Evolutionary conservation across 2,113 vertebrate genomes (phyloP), one percentile per base, ranked within the genome.

Genomic region (Aspiorhynchus laticeps): DNA sequence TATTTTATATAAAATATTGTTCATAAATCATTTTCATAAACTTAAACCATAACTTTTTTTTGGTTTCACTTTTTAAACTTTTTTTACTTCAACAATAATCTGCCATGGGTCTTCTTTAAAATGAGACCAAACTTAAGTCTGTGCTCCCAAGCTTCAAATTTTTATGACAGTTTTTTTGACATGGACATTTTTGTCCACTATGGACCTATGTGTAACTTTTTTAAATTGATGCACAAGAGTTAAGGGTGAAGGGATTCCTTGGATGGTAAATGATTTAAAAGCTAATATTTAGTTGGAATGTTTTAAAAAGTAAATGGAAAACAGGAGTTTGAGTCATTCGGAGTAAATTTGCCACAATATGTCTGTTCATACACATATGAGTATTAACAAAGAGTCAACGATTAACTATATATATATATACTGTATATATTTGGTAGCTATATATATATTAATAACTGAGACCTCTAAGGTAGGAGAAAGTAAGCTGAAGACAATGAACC

Each of bases 291-390:
- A 79, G 83, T 41, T 46, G 73, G 85, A 77, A 75, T 87, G 61
- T 14, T 86, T 85, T 41, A 80, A 80, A 83, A 90, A 90, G 91
- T 88, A 91, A 93, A 92, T 88, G 67, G 26, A 85, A 61, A 46
- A 86, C 21, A 56, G 69, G 7, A 75, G 21, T 69, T 88, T 85
- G n/a, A 59, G 59, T 78, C 17, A 38, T 41, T n/a, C 19, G 6
- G 26, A 69, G 71, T 82, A 36, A 28, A 88, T 51, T 63, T 43
- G 21, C 43, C 76, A 71, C 21, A 83, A 31, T 33, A 81, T 41
- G 17, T 65, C 5, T 84, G 11, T 59, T 78, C 71, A 28, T 78
- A 80, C 15, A 46, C 53, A 53, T 48, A 1, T 1, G 21, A 28
- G 83, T 73, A 65, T 67, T 75, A 33, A 63, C 51, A 12, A 63